Evolutionary conservation across 1,140 invertebrate species (phyloP).

Genomic region (Eupristina koningsbergeri): DNA sequence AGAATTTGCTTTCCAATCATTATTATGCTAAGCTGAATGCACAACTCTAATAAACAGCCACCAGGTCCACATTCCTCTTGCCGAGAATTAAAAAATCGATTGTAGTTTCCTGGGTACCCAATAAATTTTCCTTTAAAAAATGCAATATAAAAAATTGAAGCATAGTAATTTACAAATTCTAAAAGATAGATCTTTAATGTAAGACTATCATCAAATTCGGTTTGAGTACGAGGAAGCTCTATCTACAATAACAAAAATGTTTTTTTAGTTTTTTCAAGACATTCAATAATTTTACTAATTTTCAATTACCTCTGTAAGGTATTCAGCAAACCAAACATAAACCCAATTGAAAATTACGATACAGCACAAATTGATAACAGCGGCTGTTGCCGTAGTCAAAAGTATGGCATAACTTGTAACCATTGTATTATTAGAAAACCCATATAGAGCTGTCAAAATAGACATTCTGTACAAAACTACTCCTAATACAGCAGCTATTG

Average conservation of each 20-base stretch:
- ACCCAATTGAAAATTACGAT: slow-evolving; percentile 91
- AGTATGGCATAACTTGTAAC: slow-evolving; percentile 84
- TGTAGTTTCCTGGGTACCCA: slow-evolving; percentile 85
- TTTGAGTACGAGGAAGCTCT: slow-evolving; percentile 94
- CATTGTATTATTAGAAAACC: slow-evolving; percentile 70
- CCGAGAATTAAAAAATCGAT: slow-evolving; percentile 81
- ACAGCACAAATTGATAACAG: slow-evolving; percentile 87
- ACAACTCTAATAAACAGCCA: slow-evolving; percentile 91
- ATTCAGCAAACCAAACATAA: slow-evolving; percentile 90
- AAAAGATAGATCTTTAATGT: slow-evolving; percentile 97
- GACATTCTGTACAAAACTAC: slow-evolving; percentile 94
- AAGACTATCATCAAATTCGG: slow-evolving; percentile 96
- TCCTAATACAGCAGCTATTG: slow-evolving; percentile 89
- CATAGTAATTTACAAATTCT: slow-evolving; percentile 98
- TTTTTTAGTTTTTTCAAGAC: background rate
- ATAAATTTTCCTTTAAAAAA: slow-evolving; percentile 96
- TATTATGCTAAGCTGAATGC: slow-evolving; percentile 93
- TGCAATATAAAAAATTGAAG: slow-evolving; percentile 97
- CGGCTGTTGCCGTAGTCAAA: slow-evolving; percentile 87
- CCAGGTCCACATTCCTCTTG: slow-evolving; percentile 91
- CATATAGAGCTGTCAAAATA: slow-evolving; percentile 80
- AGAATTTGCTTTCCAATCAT: slow-evolving; percentile 96
- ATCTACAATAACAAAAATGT: slow-evolving; percentile 64
- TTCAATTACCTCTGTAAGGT: slow-evolving; percentile 84
- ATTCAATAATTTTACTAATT: background rate